Conservation (phyloP, 2,113 vertebrate genomes). For the Fregetta grallaria region DNA sequence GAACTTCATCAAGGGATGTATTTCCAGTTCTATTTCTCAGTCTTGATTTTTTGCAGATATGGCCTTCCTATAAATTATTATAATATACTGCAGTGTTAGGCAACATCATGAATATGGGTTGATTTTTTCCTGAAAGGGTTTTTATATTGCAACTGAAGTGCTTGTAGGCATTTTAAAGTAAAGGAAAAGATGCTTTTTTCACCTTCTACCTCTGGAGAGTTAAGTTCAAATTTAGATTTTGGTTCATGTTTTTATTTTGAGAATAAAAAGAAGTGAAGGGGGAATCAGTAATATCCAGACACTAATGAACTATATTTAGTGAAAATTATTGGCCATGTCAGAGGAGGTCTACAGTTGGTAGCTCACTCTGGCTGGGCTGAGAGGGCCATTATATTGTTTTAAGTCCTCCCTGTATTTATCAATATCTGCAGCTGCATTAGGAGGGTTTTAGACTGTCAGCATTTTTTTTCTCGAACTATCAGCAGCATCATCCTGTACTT, state of each 20-base stretch:
- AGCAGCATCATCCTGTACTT: neutral
- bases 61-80: neutral
- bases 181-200: neutral
- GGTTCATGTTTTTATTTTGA: neutral
- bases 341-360: neutral
- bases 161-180: neutral
- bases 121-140: neutral
- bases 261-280: neutral
- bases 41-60: neutral
- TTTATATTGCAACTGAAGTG: neutral
- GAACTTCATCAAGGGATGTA: neutral
- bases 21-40: neutral
- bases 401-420: neutral
- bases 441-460: neutral
- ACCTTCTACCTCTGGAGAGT: neutral
- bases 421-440: neutral
- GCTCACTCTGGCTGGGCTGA: neutral
- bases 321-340: neutral
- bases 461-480: neutral
- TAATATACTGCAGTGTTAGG: neutral
- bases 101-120: neutral
- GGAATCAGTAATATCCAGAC: neutral
- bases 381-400: neutral
- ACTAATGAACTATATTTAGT: neutral
- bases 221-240: neutral